A percentile compares a stretch with the other conserved stretches of the same genome.
Conservation (phyloP, 2,888 invertebrate genomes). For the Malthinus seriepunctatus region DNA sequence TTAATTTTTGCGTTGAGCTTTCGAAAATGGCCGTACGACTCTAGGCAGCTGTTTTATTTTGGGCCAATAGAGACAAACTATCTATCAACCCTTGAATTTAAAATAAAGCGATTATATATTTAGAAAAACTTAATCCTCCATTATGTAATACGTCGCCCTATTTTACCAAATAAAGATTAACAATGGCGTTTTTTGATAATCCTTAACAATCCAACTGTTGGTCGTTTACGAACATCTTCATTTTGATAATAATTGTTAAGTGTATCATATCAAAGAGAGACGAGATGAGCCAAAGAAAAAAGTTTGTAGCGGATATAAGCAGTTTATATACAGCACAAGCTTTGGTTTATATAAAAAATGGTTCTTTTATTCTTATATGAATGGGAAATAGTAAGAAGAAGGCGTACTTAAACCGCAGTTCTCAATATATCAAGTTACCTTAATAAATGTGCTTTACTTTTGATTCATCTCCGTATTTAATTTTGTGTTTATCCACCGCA, state of each 20-base stretch:
- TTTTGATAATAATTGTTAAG: constrained; percentile 18
- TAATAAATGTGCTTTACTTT: constrained; percentile 11
- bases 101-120: constrained; percentile 29
- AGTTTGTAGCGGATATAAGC: constrained; percentile 29
- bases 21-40: constrained; percentile 9
- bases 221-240: constrained; percentile 2
- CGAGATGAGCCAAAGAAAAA: constrained; percentile 10
- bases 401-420: constrained; percentile 42
- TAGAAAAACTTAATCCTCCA: constrained; percentile 30
- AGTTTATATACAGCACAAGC: constrained; percentile 20
- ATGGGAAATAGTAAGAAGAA: constrained; percentile 37
- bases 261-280: constrained; percentile 19
- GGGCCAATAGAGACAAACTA: constrained; percentile 15
- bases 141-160: constrained; percentile 19
- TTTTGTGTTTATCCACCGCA: background rate
- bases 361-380: constrained; percentile 37
- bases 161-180: constrained; percentile 13
- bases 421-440: constrained; percentile 47
- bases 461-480: background rate
- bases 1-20: background rate
- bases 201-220: constrained; percentile 17
- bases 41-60: constrained; percentile 16
- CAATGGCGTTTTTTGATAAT: constrained; percentile 25
- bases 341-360: constrained; percentile 35
- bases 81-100: constrained; percentile 23